A percentile compares a stretch with the other conserved stretches of the same genome.
These are phyloP conservation scores for Sceloporus tristichus DNA, from an alignment of 2,113 vertebrate species.

Conservation along the genomic window DNA sequence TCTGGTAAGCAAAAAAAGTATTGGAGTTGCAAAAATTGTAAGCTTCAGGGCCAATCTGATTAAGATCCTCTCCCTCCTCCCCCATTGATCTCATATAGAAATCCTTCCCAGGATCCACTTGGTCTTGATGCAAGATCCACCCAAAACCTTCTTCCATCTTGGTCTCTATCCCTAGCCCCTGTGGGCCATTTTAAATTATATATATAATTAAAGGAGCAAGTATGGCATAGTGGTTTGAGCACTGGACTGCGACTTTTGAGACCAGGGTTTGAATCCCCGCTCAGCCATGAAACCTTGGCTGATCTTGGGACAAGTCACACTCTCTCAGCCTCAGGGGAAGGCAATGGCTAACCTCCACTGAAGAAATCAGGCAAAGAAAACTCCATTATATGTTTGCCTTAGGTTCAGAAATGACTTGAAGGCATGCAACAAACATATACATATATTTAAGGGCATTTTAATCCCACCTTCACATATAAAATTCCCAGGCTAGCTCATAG, in stretches of 20 bases:
- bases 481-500: neutral
- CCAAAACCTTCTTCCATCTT: neutral
- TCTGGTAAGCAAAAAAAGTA: neutral
- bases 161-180: neutral
- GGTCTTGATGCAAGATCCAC: neutral
- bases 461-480: neutral
- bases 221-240: too few relatives aligned
- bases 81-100: neutral
- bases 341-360: too few relatives aligned
- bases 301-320: too few relatives aligned
- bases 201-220: too few relatives aligned
- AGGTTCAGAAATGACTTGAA: too few relatives aligned
- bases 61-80: neutral
- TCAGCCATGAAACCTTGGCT: too few relatives aligned
- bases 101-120: neutral
- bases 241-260: too few relatives aligned
- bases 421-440: too few relatives aligned
- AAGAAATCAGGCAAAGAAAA: too few relatives aligned
- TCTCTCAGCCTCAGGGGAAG: too few relatives aligned
- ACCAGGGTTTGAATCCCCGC: too few relatives aligned
- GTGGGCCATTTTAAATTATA: neutral
- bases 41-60: neutral
- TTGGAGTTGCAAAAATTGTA: neutral
- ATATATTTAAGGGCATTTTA: neutral
- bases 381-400: too few relatives aligned